Base-by-base conservation (phyloP, 2,797 vertebrate species). In the Triplophysa bombifrons region DNA sequence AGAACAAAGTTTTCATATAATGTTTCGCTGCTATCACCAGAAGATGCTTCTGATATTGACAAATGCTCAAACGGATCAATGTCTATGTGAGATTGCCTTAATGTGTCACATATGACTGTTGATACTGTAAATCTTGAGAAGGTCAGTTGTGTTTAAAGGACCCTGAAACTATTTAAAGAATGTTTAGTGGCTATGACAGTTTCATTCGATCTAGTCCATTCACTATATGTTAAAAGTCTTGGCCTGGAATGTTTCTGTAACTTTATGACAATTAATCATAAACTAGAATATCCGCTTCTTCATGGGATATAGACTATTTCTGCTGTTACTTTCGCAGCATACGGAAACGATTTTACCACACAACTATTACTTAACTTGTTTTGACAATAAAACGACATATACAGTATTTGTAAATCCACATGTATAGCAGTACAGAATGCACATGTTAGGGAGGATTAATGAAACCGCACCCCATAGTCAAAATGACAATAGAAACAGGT, bases 401-500 rank as follows among this genome's bases (percentile, higher is more conserved):
- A 30, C 3, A 30, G 3, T 19, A n/a, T 34, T 19, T 19, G 3
- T 19, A 34, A 38, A 63, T 25, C 34, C 30, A 34, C 60, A 63
- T 3, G 12, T 63, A 63, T 17, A 16, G 2, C 58, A 34, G 2
- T 8, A n/a, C 61, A 34, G 13, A 60, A 60, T 14, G 13, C 11
- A 60, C 13, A 3, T 27, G 58, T 60, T 30, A 64, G 8, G 8
- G 17, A 64, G 30, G 63, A 1, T 25, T 55, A 4, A 4, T 55
- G 48, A 25, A 72, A 73, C 75, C 81, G 53, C 75, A 81, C 81
- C 84, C 63, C 61, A 73, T 58, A 70, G 30, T n/a, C 20, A 44
- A 71, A 72, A 66, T 14, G 51, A 65, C 38, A 16, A n/a, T 12
- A 7, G 20, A n/a, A 82, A 83, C 67, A 19, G 72, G 67, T 85